Evolutionary conservation across 2,797 vertebrate genomes (phyloP), one percentile per base, ranked within the genome.

Genomic region (Benthosema pterotum): DNA sequence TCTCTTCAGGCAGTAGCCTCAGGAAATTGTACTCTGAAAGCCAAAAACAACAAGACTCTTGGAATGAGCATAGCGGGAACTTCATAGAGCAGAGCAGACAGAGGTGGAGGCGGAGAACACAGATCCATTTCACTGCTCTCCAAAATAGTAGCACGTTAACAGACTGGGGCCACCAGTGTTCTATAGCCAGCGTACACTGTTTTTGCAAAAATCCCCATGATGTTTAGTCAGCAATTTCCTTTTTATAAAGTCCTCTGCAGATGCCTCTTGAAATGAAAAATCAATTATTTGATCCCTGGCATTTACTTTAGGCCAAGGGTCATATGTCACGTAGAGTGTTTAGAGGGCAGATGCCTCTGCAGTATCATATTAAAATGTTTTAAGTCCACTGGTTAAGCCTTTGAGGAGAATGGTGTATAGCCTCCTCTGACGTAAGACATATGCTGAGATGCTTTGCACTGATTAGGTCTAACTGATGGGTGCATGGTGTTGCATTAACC

Each of bases 21-120:
- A 91, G 89, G 89, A 92, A 91, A 90, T 91, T 69, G 79, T 79
- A 58, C 52, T 52, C 50, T 62, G 6, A 63, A 76, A 75, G 86
- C 88, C 91, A 93, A 90, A 88, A 84, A 78, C 86, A 89, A 88
- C 85, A 88, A 73, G 67, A 65, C 71, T 63, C 60, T 67, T 65
- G 53, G 50, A 80, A 78, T 56, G 48, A 83, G 78, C 57, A 64
- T 78, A 75, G 74, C 46, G 65, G 77, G 79, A 77, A 71, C 78
- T 79, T 83, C 69, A 75, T 13, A 59, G 65, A 70, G 76, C 67
- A 59, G 65, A 70, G 76, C 67, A 67, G 0, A 14, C 52, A 62
- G 57, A 72, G 67, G 53, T 73, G 68, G 71, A 46, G 58, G 42
- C 67, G 17, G 57, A 62, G 67, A 52, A 52, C 49, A 63, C 42